A percentile compares a stretch with the other conserved stretches of the same genome.
Evolutionary conservation across 2,113 vertebrate species (phyloP).

Genomic region (Callionymus lyra): DNA sequence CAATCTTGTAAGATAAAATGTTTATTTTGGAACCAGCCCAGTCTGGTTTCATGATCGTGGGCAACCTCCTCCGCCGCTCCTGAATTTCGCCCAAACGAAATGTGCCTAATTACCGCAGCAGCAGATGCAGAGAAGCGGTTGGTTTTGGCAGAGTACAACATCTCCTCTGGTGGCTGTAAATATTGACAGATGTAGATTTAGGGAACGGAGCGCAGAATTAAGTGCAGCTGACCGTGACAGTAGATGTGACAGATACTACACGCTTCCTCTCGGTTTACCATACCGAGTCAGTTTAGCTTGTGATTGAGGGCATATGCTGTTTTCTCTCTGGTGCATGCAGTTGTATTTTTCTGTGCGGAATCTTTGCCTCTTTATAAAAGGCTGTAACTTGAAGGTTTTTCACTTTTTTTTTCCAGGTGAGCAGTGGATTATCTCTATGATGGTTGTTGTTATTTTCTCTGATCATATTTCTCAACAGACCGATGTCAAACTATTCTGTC

Average conservation of each 20-base stretch:
- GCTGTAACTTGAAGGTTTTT: not conserved
- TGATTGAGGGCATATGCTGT: not conserved
- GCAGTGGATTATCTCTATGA: not conserved
- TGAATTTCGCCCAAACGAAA: slow-evolving; percentile 50
- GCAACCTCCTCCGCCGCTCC: slow-evolving; percentile 38
- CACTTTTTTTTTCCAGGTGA: not conserved
- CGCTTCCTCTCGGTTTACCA: slow-evolving; percentile 19
- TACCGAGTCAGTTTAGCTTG: slow-evolving; percentile 7
- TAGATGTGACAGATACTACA: slow-evolving; percentile 30
- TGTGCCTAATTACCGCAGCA: slow-evolving; percentile 57
- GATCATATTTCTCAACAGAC: no score
- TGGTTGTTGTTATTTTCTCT: no score
- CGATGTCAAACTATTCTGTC: no score
- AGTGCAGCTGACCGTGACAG: slow-evolving; percentile 39
- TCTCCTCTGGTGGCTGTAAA: slow-evolving; percentile 53
- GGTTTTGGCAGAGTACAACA: slow-evolving; percentile 41
- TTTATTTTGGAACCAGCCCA: slow-evolving; percentile 6
- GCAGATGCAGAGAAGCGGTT: slow-evolving; percentile 53
- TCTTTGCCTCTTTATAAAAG: not conserved
- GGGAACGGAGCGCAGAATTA: slow-evolving; percentile 20
- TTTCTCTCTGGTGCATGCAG: slow-evolving; percentile 4
- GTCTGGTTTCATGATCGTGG: slow-evolving; percentile 19
- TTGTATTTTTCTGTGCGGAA: not conserved
- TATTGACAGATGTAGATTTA: slow-evolving; percentile 56
- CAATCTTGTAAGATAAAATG: no score